Conservation (phyloP, 2,797 vertebrate genomes). For the Perodicticus potto region DNA sequence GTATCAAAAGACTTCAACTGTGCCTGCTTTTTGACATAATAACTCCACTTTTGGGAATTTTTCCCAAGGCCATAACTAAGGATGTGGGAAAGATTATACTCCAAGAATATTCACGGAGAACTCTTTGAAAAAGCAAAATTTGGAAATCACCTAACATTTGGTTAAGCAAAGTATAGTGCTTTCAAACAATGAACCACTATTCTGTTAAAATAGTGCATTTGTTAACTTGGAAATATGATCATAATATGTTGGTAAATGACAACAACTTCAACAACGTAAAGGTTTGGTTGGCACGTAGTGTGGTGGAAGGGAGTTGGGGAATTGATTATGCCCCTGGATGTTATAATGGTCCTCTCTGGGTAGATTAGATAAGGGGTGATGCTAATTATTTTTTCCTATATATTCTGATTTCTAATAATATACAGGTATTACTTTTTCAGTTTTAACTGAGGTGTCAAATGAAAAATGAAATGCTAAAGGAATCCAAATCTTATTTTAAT, state of each 20-base stretch:
- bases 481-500: background rate
- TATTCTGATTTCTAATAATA: constrained; percentile 10
- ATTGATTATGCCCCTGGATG: background rate
- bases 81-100: constrained; percentile 35
- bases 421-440: background rate
- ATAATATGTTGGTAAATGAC: background rate
- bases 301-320: no score
- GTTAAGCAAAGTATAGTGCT: constrained; percentile 30
- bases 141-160: constrained; percentile 48
- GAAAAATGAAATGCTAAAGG: background rate
- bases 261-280: background rate
- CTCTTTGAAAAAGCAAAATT: constrained; percentile 39
- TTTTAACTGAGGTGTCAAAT: background rate
- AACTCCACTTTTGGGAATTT: constrained; percentile 7
- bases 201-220: background rate
- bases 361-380: background rate
- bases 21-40: constrained; percentile 24
- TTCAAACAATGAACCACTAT: constrained; percentile 42
- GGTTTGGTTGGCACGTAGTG: background rate
- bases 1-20: constrained; percentile 30
- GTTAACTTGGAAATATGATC: constrained; percentile 5
- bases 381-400: background rate
- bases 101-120: background rate
- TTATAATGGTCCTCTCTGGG: background rate
- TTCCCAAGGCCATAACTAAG: background rate